phyloP scores from a whole-genome alignment of 2,797 vertebrate genomes.

The Amphiprion clarkii region DNA sequence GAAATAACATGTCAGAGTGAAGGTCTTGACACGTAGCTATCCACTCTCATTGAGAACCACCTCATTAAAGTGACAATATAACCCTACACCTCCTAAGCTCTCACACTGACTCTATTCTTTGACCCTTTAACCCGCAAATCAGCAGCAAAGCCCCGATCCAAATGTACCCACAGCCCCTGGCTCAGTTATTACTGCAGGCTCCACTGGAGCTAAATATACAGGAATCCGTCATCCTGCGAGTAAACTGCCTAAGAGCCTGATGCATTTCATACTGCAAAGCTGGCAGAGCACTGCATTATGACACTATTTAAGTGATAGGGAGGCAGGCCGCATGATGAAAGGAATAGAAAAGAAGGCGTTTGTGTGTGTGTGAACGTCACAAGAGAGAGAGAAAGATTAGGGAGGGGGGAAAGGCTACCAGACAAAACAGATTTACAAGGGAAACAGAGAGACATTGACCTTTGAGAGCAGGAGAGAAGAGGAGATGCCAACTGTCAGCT shows the following conservation, averaged over 20 bases:
- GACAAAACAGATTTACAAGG: constrained; percentile 7
- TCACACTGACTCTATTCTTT: constrained; percentile 13
- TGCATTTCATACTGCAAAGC: constrained; percentile 54
- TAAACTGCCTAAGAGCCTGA: constrained; percentile 57
- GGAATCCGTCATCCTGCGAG: constrained; percentile 63
- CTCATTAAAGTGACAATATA: constrained; percentile 40
- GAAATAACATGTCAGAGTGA: neutral
- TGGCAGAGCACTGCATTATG: constrained; percentile 65
- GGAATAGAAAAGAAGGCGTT: constrained; percentile 32
- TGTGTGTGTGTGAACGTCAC: constrained; percentile 21
- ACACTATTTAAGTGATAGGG: constrained; percentile 51
- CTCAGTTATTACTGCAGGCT: constrained; percentile 51
- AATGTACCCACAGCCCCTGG: constrained; percentile 33
- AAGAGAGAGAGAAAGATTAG: neutral
- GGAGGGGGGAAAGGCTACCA: neutral
- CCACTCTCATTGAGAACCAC: constrained; percentile 10
- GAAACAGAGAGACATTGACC: constrained; percentile 7
- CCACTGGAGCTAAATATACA: constrained; percentile 77
- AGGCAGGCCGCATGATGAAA: constrained; percentile 32
- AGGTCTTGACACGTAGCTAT: neutral
- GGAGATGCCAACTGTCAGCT: constrained; percentile 20
- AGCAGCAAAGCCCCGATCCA: constrained; percentile 48
- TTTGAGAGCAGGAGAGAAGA: neutral
- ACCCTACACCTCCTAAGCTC: constrained; percentile 34
- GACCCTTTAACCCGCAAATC: constrained; percentile 63